Evolutionary conservation across 2,797 vertebrate genomes (phyloP), one percentile per base, ranked within the genome.

Genomic region (Erethizon dorsatum): DNA sequence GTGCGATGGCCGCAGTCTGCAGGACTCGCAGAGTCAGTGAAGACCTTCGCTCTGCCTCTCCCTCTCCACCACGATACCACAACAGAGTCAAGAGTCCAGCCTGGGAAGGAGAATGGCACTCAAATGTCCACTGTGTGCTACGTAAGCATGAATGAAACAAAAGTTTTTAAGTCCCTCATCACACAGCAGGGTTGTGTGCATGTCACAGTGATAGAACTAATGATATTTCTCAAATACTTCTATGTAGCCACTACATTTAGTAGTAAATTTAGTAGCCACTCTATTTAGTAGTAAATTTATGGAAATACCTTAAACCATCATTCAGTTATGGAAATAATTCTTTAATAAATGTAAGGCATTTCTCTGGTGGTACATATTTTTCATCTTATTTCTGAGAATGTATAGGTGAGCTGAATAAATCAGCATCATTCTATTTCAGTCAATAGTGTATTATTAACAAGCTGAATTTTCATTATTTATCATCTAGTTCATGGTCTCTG

Each of bases 401-500:
- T 97, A 94, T 69, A 26, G 9, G 85, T 97, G 54, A 75, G 78
- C n/a, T 22, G 92, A 96, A 97, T 97, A 96, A 97, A 93, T 31
- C 95, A 57, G 89, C 77, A 0, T 0, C 2, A 57, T 61, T 97
- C 96, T 95, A 95, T 95, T 97, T 97, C 26, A 97, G 86, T 88
- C 93, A 90, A 87, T 90, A 96, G 37, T 94, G 61, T 96, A 63
- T 95, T 97, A 63, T 97, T 97, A 97, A 97, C 94, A 89, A 94
- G 80, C 41, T 97, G 93, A 71, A 90, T 96, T 98, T 98, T 83
- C 14, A 97, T 98, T 96, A 91, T 96, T 97, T 97, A 95, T 92
- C 71, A 97, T 88, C 85, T 88, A 75, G 31, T 80, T 97, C 85
- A 90, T 83, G 41, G 26, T 94, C 93, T 96, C 85, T 89, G 59